Evolutionary conservation across 1,140 invertebrate genomes (phyloP), one percentile per base, ranked within the genome.

Genomic region (Stenopsyche tienmushanensis): DNA sequence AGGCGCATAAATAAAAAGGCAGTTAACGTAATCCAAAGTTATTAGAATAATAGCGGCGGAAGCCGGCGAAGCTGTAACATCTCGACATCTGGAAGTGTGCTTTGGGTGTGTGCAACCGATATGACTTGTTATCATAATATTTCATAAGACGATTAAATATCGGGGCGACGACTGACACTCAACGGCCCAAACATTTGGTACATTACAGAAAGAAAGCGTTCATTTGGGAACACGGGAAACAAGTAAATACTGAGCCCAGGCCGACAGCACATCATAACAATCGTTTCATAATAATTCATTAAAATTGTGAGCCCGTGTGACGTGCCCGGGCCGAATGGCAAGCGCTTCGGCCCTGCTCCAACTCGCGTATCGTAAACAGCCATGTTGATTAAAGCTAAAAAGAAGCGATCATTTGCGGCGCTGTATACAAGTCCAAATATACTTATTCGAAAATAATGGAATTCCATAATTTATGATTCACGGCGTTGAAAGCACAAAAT

Each of bases 81-180:
- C 29, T 54, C 62, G 55, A 65, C 67, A 69, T 69, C 67, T 69
- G 67, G 67, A 65, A 62, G 59, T 58, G 52, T 55, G 50, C 21
- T 18, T 45, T 42, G 24, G 45, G 15, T 53, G 54, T 34, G 45
- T 60, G 64, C 59, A 59, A 41, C 62, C 34, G 34, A 66, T 65
- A 71, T 67, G 62, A 62, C 78, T 79, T 80, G 79, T 80, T 81
- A 80, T 81, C 77, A 80, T 79, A 81, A 81, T 81, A 81, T 78
- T 80, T 81, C 80, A 81, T 80, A 80, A 80, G 79, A 80, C 78
- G 80, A 80, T 81, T 81, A 81, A 80, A 81, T 80, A 80, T 81
- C 79, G 73, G 75, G 76, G 73, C 76, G 80, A 74, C 77, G 79
- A 81, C 78, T 80, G 80, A 81, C 77, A 79, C 75, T 79, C 78